Percentiles rank a stretch among this genome's conserved stretches.
Conservation (phyloP, 2,797 vertebrate genomes). For the Dryobates pubescens region DNA sequence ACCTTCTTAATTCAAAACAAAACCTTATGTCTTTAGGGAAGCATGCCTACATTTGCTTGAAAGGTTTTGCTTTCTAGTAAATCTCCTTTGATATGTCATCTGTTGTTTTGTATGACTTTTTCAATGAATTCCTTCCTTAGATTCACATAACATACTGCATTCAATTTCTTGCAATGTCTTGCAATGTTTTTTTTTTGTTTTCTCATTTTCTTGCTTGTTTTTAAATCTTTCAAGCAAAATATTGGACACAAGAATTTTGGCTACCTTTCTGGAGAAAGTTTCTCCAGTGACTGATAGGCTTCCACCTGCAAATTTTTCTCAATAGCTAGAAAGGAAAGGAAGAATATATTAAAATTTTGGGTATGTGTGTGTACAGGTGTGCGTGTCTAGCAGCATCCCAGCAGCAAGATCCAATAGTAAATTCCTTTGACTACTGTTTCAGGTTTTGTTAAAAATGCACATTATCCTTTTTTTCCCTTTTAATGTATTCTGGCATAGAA, state of each 20-base stretch:
- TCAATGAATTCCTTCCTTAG: not conserved
- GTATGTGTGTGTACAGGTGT: rapidly evolving
- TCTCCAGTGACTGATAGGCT: not conserved
- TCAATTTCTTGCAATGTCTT: not conserved
- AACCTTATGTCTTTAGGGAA: not conserved
- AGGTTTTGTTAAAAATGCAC: not conserved
- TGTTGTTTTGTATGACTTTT: not conserved
- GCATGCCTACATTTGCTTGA: not conserved
- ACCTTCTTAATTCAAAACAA: not conserved
- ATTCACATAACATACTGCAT: not conserved
- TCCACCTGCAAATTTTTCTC: not conserved
- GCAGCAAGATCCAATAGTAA: not conserved
- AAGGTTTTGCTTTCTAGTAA: not conserved
- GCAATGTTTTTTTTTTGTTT: not conserved
- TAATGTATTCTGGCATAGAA: not conserved
- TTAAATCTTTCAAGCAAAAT: not conserved
- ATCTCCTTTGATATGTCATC: not conserved
- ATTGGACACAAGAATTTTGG: not conserved
- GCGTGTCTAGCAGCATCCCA: not conserved
- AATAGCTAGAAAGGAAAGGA: not conserved
- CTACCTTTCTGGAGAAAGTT: not conserved
- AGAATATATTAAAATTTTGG: not conserved
- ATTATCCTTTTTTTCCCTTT: not conserved
- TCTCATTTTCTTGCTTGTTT: not conserved
- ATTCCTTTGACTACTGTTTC: not conserved